These are phyloP conservation scores for Iselma pallidipennis DNA, from an alignment of 2,888 invertebrate species.

Conservation along the genomic window DNA sequence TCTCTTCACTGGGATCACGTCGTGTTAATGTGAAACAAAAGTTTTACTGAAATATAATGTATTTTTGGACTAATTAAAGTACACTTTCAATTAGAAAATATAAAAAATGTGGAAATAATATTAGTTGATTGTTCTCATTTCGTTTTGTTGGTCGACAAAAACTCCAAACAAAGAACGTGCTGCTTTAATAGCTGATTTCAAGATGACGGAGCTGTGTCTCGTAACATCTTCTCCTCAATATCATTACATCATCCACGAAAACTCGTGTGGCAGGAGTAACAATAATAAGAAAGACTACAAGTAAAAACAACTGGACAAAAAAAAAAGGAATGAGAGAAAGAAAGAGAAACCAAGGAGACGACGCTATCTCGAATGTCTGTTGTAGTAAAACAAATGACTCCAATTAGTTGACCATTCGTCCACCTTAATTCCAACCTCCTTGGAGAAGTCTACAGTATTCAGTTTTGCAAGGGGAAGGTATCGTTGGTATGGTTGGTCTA, in stretches of 20 bases:
- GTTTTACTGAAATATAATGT: too few relatives aligned
- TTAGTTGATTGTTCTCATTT: too few relatives aligned
- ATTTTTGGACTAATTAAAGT: too few relatives aligned
- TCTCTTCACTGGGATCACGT: background rate
- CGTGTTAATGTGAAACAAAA: background rate
- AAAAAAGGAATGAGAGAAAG: background rate
- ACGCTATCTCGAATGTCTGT: slow-evolving; percentile 42
- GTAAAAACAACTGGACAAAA: background rate
- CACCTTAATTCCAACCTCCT: slow-evolving; percentile 45
- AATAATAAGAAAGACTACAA: background rate
- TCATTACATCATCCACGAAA: background rate
- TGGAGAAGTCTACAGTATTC: slow-evolving; percentile 9
- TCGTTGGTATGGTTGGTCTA: background rate
- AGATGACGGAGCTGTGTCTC: background rate
- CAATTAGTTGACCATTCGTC: slow-evolving; percentile 52
- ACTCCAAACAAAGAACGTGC: background rate
- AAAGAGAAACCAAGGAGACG: slow-evolving; percentile 25
- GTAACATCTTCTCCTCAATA: background rate
- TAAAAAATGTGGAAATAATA: too few relatives aligned
- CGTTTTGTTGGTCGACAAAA: background rate
- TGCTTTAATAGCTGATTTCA: background rate
- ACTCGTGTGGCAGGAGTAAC: background rate
- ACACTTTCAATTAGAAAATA: too few relatives aligned
- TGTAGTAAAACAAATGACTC: slow-evolving; percentile 48
- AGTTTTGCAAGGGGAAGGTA: background rate